These are phyloP conservation scores for Pemphigus obesinymphae DNA, from an alignment of 1,140 invertebrate species.

Conservation along the genomic window DNA sequence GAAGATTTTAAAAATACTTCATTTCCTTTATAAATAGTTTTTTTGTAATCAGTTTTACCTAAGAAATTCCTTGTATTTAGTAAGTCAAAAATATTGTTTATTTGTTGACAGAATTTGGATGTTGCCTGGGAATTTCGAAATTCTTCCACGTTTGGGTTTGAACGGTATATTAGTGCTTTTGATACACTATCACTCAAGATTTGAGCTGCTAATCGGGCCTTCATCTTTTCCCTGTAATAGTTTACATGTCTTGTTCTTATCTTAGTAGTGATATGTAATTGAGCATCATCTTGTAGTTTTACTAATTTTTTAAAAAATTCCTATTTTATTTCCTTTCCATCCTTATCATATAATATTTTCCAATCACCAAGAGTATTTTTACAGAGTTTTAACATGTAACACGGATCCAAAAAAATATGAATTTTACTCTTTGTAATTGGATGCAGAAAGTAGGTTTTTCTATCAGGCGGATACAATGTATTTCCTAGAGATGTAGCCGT, in stretches of 20 bases:
- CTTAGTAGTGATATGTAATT: too few species aligned
- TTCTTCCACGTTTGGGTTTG: background rate
- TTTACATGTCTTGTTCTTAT: too few species aligned
- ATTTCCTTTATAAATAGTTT: too few species aligned
- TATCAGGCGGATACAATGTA: background rate
- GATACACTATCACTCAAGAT: background rate
- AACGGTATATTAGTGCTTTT: background rate
- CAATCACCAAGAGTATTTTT: constrained; percentile 1
- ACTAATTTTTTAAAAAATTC: background rate
- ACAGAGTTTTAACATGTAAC: constrained; percentile 40
- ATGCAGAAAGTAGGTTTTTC: constrained; percentile 31
- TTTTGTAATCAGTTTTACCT: background rate
- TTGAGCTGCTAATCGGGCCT: constrained; percentile 44
- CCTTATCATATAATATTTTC: constrained; percentile 26
- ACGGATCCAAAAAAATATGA: constrained; percentile 46
- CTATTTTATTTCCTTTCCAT: constrained; percentile 42
- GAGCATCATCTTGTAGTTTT: too few species aligned
- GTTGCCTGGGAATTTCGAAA: background rate
- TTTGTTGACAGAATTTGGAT: background rate
- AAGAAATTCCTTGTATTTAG: constrained; percentile 8
- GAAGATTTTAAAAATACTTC: too few species aligned
- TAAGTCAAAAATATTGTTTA: constrained; percentile 29
- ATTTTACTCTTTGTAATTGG: constrained; percentile 38
- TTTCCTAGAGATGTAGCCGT: too few species aligned
- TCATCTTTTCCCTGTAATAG: constrained; percentile 3